Conservation (phyloP, 2,888 invertebrate species). For the Luperina nickerlii region DNA sequence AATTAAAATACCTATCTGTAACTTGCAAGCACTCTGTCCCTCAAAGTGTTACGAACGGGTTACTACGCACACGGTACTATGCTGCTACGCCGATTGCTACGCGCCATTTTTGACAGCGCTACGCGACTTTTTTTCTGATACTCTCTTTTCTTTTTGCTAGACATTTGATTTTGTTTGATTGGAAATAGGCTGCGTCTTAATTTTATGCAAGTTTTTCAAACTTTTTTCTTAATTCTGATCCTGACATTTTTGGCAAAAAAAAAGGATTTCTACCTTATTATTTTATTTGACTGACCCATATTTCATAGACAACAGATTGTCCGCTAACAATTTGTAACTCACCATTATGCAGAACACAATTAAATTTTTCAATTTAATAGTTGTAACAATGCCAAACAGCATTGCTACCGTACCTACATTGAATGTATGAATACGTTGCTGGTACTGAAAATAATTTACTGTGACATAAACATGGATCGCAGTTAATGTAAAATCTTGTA, state of each 20-base stretch:
- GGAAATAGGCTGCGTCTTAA: no score
- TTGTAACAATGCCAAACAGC: slow-evolving; percentile 19
- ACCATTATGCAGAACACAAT: background rate
- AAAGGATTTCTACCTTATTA: background rate
- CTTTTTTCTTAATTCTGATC: background rate
- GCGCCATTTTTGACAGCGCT: background rate
- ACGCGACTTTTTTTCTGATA: background rate
- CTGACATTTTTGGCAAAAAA: background rate
- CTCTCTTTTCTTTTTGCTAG: background rate
- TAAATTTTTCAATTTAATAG: background rate
- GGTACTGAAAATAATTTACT: slow-evolving; percentile 2
- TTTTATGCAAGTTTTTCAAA: background rate
- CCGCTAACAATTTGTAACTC: background rate
- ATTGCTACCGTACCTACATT: background rate
- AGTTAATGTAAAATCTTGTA: background rate
- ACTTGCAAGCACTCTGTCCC: background rate
- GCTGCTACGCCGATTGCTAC: slow-evolving; percentile 19
- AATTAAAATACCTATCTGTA: background rate
- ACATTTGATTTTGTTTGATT: background rate
- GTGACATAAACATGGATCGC: background rate
- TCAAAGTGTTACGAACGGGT: background rate
- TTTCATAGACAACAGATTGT: background rate
- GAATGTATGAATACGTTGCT: background rate
- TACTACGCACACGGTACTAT: slow-evolving; percentile 12
- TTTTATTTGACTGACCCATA: no score